Evolutionary conservation across 2,797 vertebrate genomes (phyloP).

Genomic region (Phoeniculus purpureus): DNA sequence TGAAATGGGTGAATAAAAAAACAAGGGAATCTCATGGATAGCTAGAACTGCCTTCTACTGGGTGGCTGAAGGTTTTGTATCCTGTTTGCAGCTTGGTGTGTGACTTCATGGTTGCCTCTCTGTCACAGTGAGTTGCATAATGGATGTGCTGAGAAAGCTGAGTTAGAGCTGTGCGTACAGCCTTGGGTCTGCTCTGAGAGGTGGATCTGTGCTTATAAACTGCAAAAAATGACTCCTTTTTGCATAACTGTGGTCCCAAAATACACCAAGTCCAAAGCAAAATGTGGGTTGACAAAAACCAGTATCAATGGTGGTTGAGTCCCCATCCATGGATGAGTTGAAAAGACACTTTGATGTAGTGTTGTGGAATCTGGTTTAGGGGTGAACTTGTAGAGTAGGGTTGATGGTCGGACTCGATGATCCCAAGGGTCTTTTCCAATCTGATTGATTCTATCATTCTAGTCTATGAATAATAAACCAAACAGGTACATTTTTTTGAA

Average conservation of each 20-base stretch:
- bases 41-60: not conserved
- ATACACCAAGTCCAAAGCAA: not conserved
- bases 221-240: not conserved
- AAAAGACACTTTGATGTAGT: too few species aligned
- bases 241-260: not conserved
- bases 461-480: not conserved
- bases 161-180: not conserved
- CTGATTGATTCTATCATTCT: too few species aligned
- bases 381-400: too few species aligned
- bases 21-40: not conserved
- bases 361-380: too few species aligned
- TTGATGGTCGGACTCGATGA: too few species aligned
- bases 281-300: not conserved
- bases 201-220: not conserved
- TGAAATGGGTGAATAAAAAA: not conserved
- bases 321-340: too few species aligned
- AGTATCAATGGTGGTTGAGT: too few species aligned
- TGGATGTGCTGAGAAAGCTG: not conserved
- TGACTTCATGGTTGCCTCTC: conserved; percentile 19
- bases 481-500: not conserved
- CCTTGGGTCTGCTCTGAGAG: not conserved
- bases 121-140: not conserved
- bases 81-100: not conserved
- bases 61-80: not conserved
- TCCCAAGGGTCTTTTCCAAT: too few species aligned